phyloP scores from a whole-genome alignment of 64 coral and sea anemone species.

The Stylophora pistillata region DNA sequence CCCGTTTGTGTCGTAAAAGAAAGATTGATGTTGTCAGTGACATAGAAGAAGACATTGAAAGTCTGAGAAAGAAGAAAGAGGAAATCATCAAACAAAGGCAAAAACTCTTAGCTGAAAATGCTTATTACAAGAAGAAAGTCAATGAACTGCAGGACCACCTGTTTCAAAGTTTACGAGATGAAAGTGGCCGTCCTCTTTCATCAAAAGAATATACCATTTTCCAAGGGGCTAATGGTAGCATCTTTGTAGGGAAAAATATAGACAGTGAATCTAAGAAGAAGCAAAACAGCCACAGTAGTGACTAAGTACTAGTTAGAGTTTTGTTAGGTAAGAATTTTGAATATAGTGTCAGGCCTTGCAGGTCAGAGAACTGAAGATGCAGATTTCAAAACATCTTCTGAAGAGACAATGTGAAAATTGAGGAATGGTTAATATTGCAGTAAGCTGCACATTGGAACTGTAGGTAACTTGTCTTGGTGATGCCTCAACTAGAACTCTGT shows the following conservation, averaged over 20 bases:
- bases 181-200: constrained; percentile 76
- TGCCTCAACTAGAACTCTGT: too few relatives aligned
- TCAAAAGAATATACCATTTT: constrained; percentile 80
- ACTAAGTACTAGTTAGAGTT: not conserved
- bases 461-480: too few relatives aligned
- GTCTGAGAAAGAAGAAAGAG: constrained; percentile 65
- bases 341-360: not conserved
- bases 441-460: too few relatives aligned
- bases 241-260: constrained; percentile 82
- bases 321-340: not conserved
- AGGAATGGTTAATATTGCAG: too few relatives aligned
- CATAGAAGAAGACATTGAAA: constrained; percentile 67
- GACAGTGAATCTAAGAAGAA: constrained; percentile 34
- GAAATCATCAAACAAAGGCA: constrained; percentile 70
- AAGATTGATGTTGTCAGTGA: constrained; percentile 80
- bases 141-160: constrained; percentile 66
- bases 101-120: constrained; percentile 70
- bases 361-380: too few relatives aligned
- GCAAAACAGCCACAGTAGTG: not conserved
- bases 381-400: too few relatives aligned
- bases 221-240: constrained; percentile 82
- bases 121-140: constrained; percentile 65
- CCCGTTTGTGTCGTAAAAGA: constrained; percentile 90
- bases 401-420: too few relatives aligned
- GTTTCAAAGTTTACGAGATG: constrained; percentile 76